Conservation (phyloP, 2,113 vertebrate genomes). For the Lepus timidus region DNA sequence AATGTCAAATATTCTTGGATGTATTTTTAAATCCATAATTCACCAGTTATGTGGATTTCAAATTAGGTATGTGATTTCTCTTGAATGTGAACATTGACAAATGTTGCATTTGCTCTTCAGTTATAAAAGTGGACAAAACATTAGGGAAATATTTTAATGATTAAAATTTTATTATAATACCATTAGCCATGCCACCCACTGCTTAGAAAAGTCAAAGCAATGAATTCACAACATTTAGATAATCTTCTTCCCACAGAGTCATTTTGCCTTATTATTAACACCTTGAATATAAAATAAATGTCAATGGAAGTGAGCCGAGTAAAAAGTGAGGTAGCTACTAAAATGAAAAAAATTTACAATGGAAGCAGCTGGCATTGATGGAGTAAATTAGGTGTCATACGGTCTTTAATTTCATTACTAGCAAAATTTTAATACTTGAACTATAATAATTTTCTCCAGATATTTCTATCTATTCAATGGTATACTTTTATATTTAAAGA, state of each 20-base stretch:
- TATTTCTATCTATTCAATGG: neutral
- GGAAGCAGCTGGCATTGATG: neutral
- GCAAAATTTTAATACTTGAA: constrained; percentile 15
- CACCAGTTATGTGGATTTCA: neutral
- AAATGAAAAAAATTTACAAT: neutral
- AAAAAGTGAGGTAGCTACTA: neutral
- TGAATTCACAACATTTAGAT: neutral
- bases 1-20: neutral
- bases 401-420: neutral
- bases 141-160: neutral
- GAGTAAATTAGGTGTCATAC: neutral
- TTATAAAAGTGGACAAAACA: neutral
- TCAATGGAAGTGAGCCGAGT: constrained; percentile 34
- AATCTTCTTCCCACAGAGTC: neutral
- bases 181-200: neutral
- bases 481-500: neutral
- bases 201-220: neutral
- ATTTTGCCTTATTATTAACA: constrained; percentile 31
- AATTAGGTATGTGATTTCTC: neutral
- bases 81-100: neutral
- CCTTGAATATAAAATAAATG: constrained; percentile 62
- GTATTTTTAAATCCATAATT: neutral
- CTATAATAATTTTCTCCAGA: neutral
- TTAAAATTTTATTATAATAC: neutral
- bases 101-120: constrained; percentile 34